Conservation (phyloP, 2,888 invertebrate species). For the Dermolepida albohirtum region DNA sequence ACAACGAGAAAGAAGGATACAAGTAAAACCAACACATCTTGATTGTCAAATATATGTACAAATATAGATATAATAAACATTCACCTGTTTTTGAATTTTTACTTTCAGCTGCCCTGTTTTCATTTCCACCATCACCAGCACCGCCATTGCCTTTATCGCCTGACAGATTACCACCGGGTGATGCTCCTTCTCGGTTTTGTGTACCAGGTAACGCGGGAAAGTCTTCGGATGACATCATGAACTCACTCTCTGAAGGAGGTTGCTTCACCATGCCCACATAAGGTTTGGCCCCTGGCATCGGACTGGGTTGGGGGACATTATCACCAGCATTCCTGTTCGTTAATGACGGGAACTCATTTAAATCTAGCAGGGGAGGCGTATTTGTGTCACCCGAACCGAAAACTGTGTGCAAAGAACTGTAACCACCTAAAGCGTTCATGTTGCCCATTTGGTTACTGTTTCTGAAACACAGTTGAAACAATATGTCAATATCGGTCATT, state of each 20-base stretch:
- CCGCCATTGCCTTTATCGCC: constrained; percentile 65
- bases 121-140: constrained; percentile 54
- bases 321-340: constrained; percentile 86
- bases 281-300: constrained; percentile 92
- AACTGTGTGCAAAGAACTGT: constrained; percentile 80
- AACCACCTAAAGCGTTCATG: constrained; percentile 74
- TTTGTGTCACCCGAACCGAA: constrained; percentile 73
- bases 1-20: no score
- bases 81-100: constrained; percentile 58
- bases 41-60: not conserved
- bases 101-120: constrained; percentile 56
- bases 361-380: constrained; percentile 89
- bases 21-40: no score
- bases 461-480: constrained; percentile 57
- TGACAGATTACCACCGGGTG: constrained; percentile 71
- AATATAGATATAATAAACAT: constrained; percentile 10
- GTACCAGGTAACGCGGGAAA: constrained; percentile 99
- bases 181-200: constrained; percentile 76
- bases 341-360: constrained; percentile 92
- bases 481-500: constrained; percentile 42
- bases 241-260: constrained; percentile 92
- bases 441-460: constrained; percentile 70
- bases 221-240: constrained; percentile 98
- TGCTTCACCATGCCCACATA: constrained; percentile 97
- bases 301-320: constrained; percentile 81